Evolutionary conservation across 30 jellyfish, hydroid and myxozoan species (phyloP).

Genomic region (Aurelia aurita complex sp. Pacific): DNA sequence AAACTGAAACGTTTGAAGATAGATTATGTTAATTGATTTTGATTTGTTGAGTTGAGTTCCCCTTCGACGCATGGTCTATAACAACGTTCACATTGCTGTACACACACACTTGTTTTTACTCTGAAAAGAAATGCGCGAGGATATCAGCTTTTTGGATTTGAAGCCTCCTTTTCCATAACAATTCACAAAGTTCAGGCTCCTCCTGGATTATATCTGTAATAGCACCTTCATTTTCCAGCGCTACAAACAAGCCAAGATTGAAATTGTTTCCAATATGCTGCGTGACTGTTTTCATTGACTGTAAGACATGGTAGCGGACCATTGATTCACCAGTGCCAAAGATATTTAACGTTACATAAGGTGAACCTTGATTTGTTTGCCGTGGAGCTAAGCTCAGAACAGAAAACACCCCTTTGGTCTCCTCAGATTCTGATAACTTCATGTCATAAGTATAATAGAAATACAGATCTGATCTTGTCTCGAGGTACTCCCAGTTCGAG

Average conservation of each 20-base stretch:
- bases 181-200: constrained; percentile 16
- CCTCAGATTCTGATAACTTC: neutral
- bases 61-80: no score
- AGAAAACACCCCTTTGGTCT: constrained; percentile 9
- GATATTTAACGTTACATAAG: constrained; percentile 10
- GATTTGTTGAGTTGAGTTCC: no score
- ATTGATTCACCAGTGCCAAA: constrained; percentile 15
- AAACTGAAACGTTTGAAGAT: no score
- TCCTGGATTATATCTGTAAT: neutral
- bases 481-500: constrained; percentile 30
- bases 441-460: constrained; percentile 1
- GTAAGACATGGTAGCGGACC: constrained; percentile 33
- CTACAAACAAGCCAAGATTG: constrained; percentile 20
- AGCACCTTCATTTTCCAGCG: constrained; percentile 5
- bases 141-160: constrained; percentile 21
- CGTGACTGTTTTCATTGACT: constrained; percentile 18
- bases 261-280: constrained; percentile 18
- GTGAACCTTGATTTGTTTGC: constrained; percentile 16
- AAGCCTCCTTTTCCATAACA: constrained; percentile 28
- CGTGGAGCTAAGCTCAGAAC: constrained; percentile 11
- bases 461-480: constrained; percentile 17
- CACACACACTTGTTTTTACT: neutral
- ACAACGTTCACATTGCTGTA: neutral
- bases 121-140: constrained; percentile 15
- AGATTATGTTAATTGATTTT: no score